Evolutionary conservation across 92 coral and sea anemone genomes (phyloP), one percentile per base, ranked within the genome.

Genomic region (Epizoanthus fatuus): DNA sequence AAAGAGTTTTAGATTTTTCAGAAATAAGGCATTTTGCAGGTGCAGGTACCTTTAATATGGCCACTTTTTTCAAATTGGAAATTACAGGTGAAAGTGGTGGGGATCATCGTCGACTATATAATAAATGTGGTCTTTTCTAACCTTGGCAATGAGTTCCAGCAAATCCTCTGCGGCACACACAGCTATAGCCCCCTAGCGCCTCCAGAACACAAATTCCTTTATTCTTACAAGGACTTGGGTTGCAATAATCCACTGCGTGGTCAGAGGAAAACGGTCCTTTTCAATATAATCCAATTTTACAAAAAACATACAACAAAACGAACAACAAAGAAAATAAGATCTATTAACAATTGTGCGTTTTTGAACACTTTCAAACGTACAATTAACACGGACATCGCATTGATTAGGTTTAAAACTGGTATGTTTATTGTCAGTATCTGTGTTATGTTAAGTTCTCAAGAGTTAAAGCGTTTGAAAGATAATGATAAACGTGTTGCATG

Each of bases 191-290:
- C 55, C 92, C 90, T 5, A 77, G 93, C 73, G 80, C 98, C 80
- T 97, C 97, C 17, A 91, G 93, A 32, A 95, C 95, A 53, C 99
- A 97, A 0, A 97, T 92, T 8, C 99, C 99, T 51, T 75, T 86
- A 85, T 97, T 97, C 76, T 97, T 94, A 79, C 99, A 97, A 13
- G 98, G 97, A 37, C 81, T 91, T 17, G 99, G 99, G 15, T 95
- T 87, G 65, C 99, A 97, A 66, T 91, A 91, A 32, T 95, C 99
- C 80, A 92, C 93, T 84, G 67, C 5, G 55, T 52, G 29, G 12
- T 72, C 45, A 64, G 68, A 64, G 8, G 9, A 53, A 73, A 54
- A 56, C 14, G 13, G 32, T 39, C 5, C 49, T 22, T 25, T 63
- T 29, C 7, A 37, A 22, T 16, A 29, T 22, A 75, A 62, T 49